Base-by-base conservation (phyloP, 2,797 vertebrate species). In the Perodicticus potto region DNA sequence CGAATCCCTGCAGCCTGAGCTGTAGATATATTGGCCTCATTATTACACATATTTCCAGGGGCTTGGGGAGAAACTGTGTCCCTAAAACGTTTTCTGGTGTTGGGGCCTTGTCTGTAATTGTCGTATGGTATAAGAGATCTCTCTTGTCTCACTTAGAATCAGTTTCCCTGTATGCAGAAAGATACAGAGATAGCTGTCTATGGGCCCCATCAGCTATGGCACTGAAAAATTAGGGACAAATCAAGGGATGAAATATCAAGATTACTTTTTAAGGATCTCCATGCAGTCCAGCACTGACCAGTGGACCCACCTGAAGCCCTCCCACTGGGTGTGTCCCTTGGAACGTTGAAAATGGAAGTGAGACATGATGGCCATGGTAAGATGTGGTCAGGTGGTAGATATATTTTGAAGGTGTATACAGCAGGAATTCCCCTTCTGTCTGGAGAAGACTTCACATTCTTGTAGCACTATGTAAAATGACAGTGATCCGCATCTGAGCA, bases 41-140 rank as follows among this genome's bases (percentile, higher is more conserved):
- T 61, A 55, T 55, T 84, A 25, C 45, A 55, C 12, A 34, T 29
- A 25, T 59, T 69, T 72, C 32, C 19, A 27, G 29, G 32, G 57
- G 29, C 25, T 65, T 72, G 37, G 7, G 32, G 20, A 61, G 32
- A 22, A 49, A 37, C 29, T 29, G 2, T 59, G 32, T 29, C 22
- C 14, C 3, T 74, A 25, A 63, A n/a, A 40, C 17, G 2, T 16
- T 12, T 4, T 34, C 59, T 43, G 1, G 0, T 57, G 1, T 13
- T 76, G 29, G 13, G 6, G 10, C 11, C 2, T 23, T 82, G 1
- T 73, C 10, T 19, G 22, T 63, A 67, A 34, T 49, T 81, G 1
- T 77, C 19, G 5, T 37, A 17, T 53, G 19, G 14, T 2, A 11
- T 65, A 29, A 29, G 16, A 72, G 22, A 17, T 25, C 2, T 69